Conservation (phyloP, 2,797 vertebrate genomes). For the Distichodus sexfasciatus region DNA sequence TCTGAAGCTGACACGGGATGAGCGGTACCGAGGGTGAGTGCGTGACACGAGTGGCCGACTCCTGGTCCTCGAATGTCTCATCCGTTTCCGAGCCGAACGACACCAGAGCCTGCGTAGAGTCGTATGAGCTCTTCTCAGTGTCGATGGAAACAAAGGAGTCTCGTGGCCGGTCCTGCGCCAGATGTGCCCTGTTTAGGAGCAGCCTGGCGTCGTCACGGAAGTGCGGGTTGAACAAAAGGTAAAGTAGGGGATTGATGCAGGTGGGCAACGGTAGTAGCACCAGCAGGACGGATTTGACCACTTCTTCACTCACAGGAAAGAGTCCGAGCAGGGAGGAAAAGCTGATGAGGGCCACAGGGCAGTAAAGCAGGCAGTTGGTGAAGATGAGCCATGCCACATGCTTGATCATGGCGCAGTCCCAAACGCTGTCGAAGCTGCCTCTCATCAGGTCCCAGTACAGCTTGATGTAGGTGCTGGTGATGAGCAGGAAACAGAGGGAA, state of each 20-base stretch:
- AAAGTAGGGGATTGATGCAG: conserved; percentile 91
- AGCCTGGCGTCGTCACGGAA: conserved; percentile 83
- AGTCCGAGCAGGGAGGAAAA: conserved; percentile 89
- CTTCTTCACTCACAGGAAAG: conserved; percentile 86
- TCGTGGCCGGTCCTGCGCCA: conserved; percentile 65
- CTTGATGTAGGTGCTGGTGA: conserved; percentile 87
- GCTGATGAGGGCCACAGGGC: conserved; percentile 91
- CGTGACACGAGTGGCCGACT: conserved; percentile 62
- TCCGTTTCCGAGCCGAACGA: conserved; percentile 77
- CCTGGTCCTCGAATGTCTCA: conserved; percentile 66
- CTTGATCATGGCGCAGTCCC: conserved; percentile 93
- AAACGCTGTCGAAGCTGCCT: conserved; percentile 82
- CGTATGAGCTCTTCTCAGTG: conserved; percentile 89
- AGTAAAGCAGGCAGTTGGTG: conserved; percentile 90
- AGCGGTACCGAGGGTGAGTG: conserved; percentile 76
- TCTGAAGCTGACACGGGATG: conserved; percentile 76
- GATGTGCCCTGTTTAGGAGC: conserved; percentile 73
- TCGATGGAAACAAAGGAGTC: conserved; percentile 73
- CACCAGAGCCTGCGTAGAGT: conserved; percentile 85
- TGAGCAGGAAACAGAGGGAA: conserved; percentile 87
- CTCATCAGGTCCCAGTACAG: conserved; percentile 89
- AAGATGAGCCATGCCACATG: conserved; percentile 96
- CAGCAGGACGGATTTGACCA: conserved; percentile 86
- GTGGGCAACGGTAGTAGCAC: conserved; percentile 89
- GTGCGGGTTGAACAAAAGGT: conserved; percentile 87